phyloP scores from a whole-genome alignment of 2,888 invertebrate genomes.

The Drosophila kuntzei region DNA sequence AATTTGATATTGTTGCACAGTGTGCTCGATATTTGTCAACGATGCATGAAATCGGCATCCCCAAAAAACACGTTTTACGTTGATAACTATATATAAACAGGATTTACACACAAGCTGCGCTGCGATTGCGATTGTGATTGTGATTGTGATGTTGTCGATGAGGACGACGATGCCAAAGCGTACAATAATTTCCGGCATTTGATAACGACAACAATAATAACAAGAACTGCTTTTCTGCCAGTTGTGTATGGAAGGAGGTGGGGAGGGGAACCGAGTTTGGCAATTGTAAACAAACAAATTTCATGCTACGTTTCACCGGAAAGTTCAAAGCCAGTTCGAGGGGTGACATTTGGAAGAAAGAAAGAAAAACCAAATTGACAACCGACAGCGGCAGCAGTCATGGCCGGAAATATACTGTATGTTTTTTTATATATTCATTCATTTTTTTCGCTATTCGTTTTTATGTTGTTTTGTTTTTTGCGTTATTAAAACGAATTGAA shows the following conservation, averaged over 20 bases:
- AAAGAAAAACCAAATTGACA: constrained; percentile 65
- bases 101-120: constrained; percentile 66
- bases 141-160: constrained; percentile 48
- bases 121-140: constrained; percentile 38
- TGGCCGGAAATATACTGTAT: constrained; percentile 62
- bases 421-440: background rate
- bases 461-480: constrained; percentile 21
- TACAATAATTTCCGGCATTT: constrained; percentile 81
- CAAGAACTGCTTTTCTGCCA: constrained; percentile 15
- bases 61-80: constrained; percentile 36
- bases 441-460: constrained; percentile 1
- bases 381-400: constrained; percentile 37
- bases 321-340: constrained; percentile 61
- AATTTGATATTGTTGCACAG: constrained; percentile 19
- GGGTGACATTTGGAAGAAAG: constrained; percentile 27
- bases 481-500: constrained; percentile 59
- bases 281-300: constrained; percentile 80
- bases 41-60: constrained; percentile 74
- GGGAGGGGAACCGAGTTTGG: constrained; percentile 40
- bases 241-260: background rate
- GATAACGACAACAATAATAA: constrained; percentile 61
- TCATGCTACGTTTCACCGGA: constrained; percentile 74
- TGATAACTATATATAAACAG: constrained; percentile 60
- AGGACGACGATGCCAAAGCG: constrained; percentile 51
- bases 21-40: constrained; percentile 52